Percentiles rank a stretch among this genome's conserved stretches.
phyloP scores from a whole-genome alignment of 2,888 invertebrate genomes.

The Aplocera efformata region DNA sequence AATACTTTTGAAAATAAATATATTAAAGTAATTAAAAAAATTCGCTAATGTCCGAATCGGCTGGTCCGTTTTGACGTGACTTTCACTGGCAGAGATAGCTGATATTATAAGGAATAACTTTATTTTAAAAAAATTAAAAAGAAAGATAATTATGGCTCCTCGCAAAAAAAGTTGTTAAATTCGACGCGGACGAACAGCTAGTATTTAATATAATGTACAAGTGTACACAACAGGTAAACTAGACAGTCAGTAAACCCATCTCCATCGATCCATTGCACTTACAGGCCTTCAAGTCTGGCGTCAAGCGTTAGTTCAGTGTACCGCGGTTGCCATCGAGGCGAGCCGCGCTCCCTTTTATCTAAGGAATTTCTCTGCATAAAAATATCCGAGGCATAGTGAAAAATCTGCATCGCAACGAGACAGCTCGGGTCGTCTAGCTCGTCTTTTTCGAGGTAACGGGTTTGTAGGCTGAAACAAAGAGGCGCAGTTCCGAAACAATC shows the following conservation, averaged over 20 bases:
- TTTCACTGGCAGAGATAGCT: too few relatives aligned
- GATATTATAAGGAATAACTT: too few relatives aligned
- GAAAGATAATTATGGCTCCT: too few relatives aligned
- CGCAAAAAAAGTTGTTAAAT: too few relatives aligned
- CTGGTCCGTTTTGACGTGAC: too few relatives aligned
- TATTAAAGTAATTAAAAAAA: too few relatives aligned
- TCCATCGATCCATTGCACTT: constrained; percentile 58
- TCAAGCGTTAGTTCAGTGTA: constrained; percentile 58
- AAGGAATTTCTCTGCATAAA: constrained; percentile 40
- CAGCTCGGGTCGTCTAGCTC: constrained; percentile 54
- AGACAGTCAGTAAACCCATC: constrained; percentile 36
- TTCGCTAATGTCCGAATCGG: too few relatives aligned
- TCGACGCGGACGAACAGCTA: too few relatives aligned
- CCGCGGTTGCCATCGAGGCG: constrained; percentile 49
- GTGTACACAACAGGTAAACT: constrained; percentile 15
- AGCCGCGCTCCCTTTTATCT: constrained; percentile 36
- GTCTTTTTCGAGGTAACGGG: constrained; percentile 64
- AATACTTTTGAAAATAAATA: too few relatives aligned
- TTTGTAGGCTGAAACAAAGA: constrained; percentile 65
- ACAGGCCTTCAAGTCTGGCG: constrained; percentile 55
- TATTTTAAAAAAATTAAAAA: too few relatives aligned
- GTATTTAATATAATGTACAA: too few relatives aligned
- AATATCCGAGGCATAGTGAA: constrained; percentile 47
- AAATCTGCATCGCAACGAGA: constrained; percentile 39
- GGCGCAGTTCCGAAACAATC: constrained; percentile 75